Evolutionary conservation across 1,140 invertebrate genomes (phyloP).

Genomic region (Chlorops oryzae): DNA sequence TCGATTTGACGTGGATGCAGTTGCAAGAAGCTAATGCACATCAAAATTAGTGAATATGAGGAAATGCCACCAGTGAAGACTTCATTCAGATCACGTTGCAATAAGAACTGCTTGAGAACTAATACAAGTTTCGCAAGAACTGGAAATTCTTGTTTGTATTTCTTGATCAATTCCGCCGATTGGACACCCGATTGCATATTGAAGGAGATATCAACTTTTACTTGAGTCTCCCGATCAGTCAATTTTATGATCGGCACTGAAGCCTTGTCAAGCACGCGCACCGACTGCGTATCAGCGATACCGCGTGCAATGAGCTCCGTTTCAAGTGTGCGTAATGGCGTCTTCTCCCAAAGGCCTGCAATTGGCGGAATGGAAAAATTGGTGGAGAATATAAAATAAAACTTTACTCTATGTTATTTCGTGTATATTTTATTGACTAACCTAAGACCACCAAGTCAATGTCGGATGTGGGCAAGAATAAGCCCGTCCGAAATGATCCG

Average conservation of each 20-base stretch:
- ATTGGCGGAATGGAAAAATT: too few species aligned
- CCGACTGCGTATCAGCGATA: slow-evolving; percentile 78
- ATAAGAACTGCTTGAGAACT: slow-evolving; percentile 95
- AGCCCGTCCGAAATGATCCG: slow-evolving; percentile 89
- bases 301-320: slow-evolving; percentile 79
- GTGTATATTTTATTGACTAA: slow-evolving; percentile 54
- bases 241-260: slow-evolving; percentile 97
- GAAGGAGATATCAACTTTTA: slow-evolving; percentile 96
- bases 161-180: slow-evolving; percentile 91
- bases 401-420: neutral
- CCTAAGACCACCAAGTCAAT: slow-evolving; percentile 97
- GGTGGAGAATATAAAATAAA: slow-evolving; percentile 1
- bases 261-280: slow-evolving; percentile 95
- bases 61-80: slow-evolving; percentile 97
- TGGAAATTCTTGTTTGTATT: slow-evolving; percentile 73
- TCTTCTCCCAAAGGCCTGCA: slow-evolving; percentile 88
- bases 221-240: slow-evolving; percentile 88
- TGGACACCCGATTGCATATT: slow-evolving; percentile 95
- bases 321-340: slow-evolving; percentile 85
- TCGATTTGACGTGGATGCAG: slow-evolving; percentile 57
- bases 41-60: slow-evolving; percentile 96
- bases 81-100: slow-evolving; percentile 96
- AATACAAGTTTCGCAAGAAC: slow-evolving; percentile 88
- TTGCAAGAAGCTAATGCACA: slow-evolving; percentile 97
- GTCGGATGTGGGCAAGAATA: slow-evolving; percentile 95